Percentiles rank a stretch among this genome's conserved stretches.
These are phyloP conservation scores for Dryocosmus kuriphilus DNA, from an alignment of 2,888 invertebrate genomes.

Conservation along the genomic window DNA sequence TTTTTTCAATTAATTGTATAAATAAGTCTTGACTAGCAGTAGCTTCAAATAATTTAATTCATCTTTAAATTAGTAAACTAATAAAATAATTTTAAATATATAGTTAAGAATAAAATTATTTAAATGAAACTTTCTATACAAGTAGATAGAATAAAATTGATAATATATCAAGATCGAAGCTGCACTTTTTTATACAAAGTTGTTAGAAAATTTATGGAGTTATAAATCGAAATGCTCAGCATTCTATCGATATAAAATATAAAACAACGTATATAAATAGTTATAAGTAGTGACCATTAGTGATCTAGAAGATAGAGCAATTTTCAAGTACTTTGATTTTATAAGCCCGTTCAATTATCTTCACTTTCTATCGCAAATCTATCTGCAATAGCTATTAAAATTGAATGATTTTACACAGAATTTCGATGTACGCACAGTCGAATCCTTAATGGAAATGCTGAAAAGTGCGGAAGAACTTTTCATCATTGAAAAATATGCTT, in stretches of 20 bases:
- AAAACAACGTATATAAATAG: neutral
- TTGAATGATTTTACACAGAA: too few species aligned
- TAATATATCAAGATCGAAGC: conserved; percentile 51
- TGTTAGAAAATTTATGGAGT: conserved; percentile 17
- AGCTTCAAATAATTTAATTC: neutral
- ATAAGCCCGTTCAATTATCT: neutral
- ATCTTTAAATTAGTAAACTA: neutral
- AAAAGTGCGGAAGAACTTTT: neutral
- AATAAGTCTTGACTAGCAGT: neutral
- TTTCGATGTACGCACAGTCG: too few species aligned
- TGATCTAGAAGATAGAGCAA: conserved; percentile 11
- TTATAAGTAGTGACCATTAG: conserved; percentile 12
- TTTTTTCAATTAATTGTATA: too few species aligned
- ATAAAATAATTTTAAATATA: neutral
- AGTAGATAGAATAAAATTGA: conserved; percentile 40
- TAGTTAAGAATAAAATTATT: neutral
- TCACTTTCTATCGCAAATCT: neutral
- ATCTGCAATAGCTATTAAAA: neutral
- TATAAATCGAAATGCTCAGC: conserved; percentile 30
- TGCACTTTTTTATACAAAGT: conserved; percentile 56
- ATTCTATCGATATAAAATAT: neutral
- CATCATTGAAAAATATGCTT: neutral
- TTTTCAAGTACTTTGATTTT: neutral
- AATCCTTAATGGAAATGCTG: neutral
- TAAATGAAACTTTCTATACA: conserved; percentile 40